phyloP scores from a whole-genome alignment of 2,113 vertebrate species.

The Nothocercus julius region DNA sequence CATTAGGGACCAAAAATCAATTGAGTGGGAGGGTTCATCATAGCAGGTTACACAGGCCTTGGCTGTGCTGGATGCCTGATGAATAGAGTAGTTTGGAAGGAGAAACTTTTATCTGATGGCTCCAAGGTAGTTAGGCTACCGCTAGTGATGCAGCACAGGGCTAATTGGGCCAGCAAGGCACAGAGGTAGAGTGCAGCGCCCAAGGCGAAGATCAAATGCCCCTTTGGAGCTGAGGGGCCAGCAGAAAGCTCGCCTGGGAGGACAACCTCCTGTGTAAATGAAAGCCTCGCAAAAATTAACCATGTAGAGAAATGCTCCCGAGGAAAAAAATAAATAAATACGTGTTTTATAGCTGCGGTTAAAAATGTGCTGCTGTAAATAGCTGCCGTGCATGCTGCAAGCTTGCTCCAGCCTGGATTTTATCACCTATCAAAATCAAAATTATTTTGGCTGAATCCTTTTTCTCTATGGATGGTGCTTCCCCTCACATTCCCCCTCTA shows the following conservation, averaged over 20 bases:
- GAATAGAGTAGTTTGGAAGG: conserved; percentile 77
- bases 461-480: not conserved
- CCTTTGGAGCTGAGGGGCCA: conserved; percentile 46
- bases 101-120: conserved; percentile 77
- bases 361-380: conserved; percentile 51
- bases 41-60: conserved; percentile 78
- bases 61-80: conserved; percentile 78
- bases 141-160: conserved; percentile 66
- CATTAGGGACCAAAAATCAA: conserved; percentile 85
- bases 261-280: conserved; percentile 64
- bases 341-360: conserved; percentile 2
- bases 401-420: conserved; percentile 47
- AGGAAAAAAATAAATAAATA: conserved; percentile 11
- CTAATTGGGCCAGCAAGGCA: conserved; percentile 79
- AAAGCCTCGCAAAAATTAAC: conserved; percentile 72
- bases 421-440: conserved; percentile 60
- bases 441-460: conserved; percentile 24
- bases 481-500: not conserved
- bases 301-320: conserved; percentile 48
- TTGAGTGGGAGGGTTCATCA: conserved; percentile 78
- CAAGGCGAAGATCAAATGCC: conserved; percentile 65
- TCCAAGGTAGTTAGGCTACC: conserved; percentile 80
- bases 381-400: not conserved
- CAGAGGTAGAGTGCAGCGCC: conserved; percentile 64
- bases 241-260: conserved; percentile 67